These are phyloP conservation scores for Platycheirus albimanus DNA, from an alignment of 2,888 invertebrate genomes.

Conservation along the genomic window DNA sequence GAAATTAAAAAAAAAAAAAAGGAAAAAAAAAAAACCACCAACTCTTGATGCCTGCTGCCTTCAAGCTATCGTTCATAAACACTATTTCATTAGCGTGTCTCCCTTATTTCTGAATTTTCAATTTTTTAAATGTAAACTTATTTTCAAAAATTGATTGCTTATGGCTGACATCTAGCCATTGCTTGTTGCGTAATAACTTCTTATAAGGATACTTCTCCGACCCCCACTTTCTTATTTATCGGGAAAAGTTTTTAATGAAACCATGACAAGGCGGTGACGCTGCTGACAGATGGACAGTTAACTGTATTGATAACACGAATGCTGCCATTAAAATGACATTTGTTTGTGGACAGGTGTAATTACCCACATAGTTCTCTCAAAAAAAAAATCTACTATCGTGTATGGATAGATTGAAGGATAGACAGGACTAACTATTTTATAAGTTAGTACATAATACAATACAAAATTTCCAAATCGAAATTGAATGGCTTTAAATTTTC, in stretches of 20 bases:
- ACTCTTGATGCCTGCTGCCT: not conserved
- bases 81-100: conserved; percentile 2
- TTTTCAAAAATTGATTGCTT: conserved; percentile 23
- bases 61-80: not conserved
- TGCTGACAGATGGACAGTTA: not conserved
- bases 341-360: conserved; percentile 59
- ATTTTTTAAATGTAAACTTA: conserved; percentile 15
- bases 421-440: conserved; percentile 15
- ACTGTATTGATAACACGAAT: conserved; percentile 40
- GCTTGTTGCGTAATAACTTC: not conserved
- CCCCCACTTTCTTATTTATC: not conserved
- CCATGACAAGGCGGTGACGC: not conserved
- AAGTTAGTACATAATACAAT: not conserved
- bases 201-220: too few relatives aligned
- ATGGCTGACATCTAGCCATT: conserved; percentile 19
- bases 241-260: not conserved
- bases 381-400: not conserved
- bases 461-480: conserved; percentile 23
- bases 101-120: conserved; percentile 21
- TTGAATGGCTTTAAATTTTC: conserved; percentile 13
- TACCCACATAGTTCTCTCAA: conserved; percentile 21
- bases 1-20: not conserved
- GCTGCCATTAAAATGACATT: conserved; percentile 67
- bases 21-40: not conserved
- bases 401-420: not conserved